Conservation (phyloP, 2,888 invertebrate species). For the Junonia oenone region DNA sequence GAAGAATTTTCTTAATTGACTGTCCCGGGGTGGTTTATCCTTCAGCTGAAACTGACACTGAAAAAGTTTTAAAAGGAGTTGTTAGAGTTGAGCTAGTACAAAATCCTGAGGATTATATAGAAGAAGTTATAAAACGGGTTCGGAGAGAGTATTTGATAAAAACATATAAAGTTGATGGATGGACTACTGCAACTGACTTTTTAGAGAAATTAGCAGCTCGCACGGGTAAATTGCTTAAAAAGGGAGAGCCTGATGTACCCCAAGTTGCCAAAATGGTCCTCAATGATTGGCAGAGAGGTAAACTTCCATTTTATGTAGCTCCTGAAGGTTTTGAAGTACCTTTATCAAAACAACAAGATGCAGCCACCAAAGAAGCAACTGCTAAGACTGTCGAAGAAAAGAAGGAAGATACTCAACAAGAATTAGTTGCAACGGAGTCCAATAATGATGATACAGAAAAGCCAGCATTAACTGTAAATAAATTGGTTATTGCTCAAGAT, state of each 20-base stretch:
- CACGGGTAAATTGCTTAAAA: constrained; percentile 94
- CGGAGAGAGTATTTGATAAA: constrained; percentile 92
- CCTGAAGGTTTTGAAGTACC: constrained; percentile 91
- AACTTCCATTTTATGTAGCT: constrained; percentile 94
- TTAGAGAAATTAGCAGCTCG: constrained; percentile 92
- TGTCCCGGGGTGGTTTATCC: constrained; percentile 99
- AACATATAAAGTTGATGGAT: constrained; percentile 92
- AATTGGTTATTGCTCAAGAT: constrained; percentile 85
- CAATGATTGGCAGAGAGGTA: constrained; percentile 99
- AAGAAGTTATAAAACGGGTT: constrained; percentile 90
- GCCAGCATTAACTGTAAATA: constrained; percentile 56
- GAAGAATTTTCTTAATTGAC: constrained; percentile 96
- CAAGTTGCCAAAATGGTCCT: constrained; percentile 96
- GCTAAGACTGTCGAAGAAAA: constrained; percentile 35
- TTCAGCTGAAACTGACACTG: constrained; percentile 95
- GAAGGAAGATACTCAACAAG: constrained; percentile 42
- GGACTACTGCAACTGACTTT: constrained; percentile 91
- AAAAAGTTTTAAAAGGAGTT: constrained; percentile 97
- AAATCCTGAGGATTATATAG: constrained; percentile 96
- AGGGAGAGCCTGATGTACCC: constrained; percentile 96
- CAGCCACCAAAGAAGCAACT: constrained; percentile 37
- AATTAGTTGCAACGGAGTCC: constrained; percentile 45
- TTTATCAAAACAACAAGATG: constrained; percentile 59
- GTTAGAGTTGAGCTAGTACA: constrained; percentile 97
- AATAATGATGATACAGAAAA: constrained; percentile 44